Conservation (phyloP, 2,113 vertebrate species). For the Leucosticte australis region DNA sequence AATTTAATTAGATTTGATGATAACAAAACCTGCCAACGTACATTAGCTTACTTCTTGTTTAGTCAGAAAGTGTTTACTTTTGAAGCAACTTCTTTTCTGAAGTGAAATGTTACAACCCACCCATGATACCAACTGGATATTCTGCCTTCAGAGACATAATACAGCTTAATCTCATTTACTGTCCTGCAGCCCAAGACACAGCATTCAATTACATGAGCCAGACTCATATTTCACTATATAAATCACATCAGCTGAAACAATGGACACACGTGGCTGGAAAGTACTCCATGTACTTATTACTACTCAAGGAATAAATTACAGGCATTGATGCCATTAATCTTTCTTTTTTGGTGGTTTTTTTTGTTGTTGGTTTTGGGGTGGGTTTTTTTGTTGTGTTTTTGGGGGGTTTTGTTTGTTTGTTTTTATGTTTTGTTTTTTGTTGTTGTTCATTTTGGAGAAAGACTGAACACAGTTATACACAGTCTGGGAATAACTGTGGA, state of each 20-base stretch:
- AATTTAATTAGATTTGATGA: neutral
- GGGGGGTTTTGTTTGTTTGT: neutral
- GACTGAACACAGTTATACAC: neutral
- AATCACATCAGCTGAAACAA: constrained; percentile 53
- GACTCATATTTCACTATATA: constrained; percentile 48
- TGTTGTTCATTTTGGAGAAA: constrained; percentile 7
- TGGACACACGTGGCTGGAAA: constrained; percentile 37
- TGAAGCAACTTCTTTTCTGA: neutral
- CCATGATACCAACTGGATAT: neutral
- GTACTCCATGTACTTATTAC: constrained; percentile 44
- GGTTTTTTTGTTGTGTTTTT: neutral
- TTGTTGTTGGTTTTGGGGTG: neutral
- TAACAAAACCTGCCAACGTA: neutral
- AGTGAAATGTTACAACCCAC: neutral
- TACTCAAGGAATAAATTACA: constrained; percentile 40
- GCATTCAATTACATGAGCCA: constrained; percentile 40
- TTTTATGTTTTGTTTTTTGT: neutral
- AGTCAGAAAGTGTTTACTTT: constrained; percentile 3
- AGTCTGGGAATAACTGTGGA: neutral
- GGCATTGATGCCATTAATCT: constrained; percentile 26
- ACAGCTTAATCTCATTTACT: constrained; percentile 41
- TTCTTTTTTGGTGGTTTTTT: neutral
- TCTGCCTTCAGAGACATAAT: constrained; percentile 7
- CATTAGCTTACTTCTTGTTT: neutral
- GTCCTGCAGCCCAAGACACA: constrained; percentile 13